Evolutionary conservation across 2,888 invertebrate species (phyloP).

Genomic region (Vanessa cardui): DNA sequence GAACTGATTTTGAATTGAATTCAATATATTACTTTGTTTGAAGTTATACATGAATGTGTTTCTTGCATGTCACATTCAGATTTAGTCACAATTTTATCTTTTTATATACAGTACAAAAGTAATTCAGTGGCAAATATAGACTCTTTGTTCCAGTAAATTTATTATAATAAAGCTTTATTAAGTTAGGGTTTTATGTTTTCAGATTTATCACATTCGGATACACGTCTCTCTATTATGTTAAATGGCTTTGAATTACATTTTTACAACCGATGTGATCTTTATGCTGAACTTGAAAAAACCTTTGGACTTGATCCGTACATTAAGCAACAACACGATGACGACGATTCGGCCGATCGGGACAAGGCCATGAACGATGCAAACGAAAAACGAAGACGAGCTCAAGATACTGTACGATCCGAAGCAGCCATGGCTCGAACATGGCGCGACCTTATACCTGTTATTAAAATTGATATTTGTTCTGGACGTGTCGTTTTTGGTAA

Average conservation of each 20-base stretch:
- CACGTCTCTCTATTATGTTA: constrained; percentile 93
- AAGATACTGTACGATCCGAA: constrained; percentile 85
- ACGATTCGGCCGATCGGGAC: constrained; percentile 80
- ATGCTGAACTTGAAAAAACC: constrained; percentile 92
- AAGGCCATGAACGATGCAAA: constrained; percentile 86
- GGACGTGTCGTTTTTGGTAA: constrained; percentile 98
- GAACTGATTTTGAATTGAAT: no score
- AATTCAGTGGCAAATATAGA: no score
- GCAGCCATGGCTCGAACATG: constrained; percentile 94
- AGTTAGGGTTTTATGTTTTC: constrained; percentile 48
- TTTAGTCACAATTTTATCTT: no score
- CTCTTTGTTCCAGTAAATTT: no score
- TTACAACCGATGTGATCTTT: constrained; percentile 95
- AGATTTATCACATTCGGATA: constrained; percentile 98
- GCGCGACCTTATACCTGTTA: constrained; percentile 98
- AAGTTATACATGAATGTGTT: no score
- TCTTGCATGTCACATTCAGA: no score
- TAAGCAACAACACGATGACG: constrained; percentile 85
- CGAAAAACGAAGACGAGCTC: constrained; percentile 79
- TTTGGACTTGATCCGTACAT: constrained; percentile 93
- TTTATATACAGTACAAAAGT: no score
- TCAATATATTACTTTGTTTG: no score
- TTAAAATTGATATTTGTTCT: constrained; percentile 95
- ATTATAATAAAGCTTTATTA: neutral
- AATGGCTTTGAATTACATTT: constrained; percentile 98